A percentile compares a stretch with the other conserved stretches of the same genome.
Conservation (phyloP, 2,888 invertebrate species). For the Calliopum simillimum region DNA sequence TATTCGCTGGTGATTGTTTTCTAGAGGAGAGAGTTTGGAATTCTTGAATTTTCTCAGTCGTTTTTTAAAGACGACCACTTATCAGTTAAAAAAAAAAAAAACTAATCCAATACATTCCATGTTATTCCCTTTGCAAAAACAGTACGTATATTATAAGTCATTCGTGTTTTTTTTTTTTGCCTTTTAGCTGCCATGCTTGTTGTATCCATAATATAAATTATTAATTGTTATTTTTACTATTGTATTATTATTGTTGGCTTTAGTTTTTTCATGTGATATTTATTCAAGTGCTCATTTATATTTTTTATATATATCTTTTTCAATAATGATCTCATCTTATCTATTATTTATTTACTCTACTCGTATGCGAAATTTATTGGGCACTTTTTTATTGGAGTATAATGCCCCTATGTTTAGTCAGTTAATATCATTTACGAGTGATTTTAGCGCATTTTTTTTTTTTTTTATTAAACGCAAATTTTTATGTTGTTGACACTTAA, state of each 20-base stretch:
- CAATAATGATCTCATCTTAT: slow-evolving; percentile 5
- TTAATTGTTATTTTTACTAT: background rate
- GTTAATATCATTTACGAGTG: background rate
- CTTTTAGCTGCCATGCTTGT: too few species aligned
- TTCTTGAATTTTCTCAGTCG: too few species aligned
- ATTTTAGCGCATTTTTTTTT: slow-evolving; percentile 1
- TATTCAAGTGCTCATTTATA: background rate
- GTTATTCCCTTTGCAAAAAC: too few species aligned
- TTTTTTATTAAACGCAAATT: slow-evolving; percentile 5
- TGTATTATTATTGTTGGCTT: background rate
- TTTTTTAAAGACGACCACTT: too few species aligned
- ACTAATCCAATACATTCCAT: too few species aligned
- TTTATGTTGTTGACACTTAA: background rate
- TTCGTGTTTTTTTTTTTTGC: too few species aligned
- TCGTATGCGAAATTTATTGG: too few species aligned
- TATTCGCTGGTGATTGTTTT: too few species aligned
- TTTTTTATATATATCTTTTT: background rate
- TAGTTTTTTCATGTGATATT: background rate
- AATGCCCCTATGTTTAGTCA: background rate
- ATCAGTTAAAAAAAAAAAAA: too few species aligned
- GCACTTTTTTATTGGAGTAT: background rate
- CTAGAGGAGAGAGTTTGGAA: too few species aligned
- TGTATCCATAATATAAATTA: too few species aligned
- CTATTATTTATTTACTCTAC: background rate
- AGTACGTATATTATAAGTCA: too few species aligned